Evolutionary conservation across 2,113 vertebrate genomes (phyloP), one percentile per base, ranked within the genome.

Genomic region (Clarias gariepinus): DNA sequence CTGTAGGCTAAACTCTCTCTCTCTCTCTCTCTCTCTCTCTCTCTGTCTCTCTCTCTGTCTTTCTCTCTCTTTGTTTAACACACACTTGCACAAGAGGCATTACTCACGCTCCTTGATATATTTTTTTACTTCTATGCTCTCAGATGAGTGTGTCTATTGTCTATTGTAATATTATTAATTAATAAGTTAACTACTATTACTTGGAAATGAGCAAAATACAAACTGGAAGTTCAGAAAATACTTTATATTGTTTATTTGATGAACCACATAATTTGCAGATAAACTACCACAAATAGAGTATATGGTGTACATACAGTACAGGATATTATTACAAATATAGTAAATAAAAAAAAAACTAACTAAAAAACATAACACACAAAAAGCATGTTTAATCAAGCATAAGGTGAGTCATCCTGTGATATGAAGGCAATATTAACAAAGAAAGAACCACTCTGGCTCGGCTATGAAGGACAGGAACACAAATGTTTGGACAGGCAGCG

Each of bases 331-430:
- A 68, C 66, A 33, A 15, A 76, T 77, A 28, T 15, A 16, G 52
- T 55, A 41, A 36, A 3, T 41, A 41, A 77, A 53, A 53, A 53
- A 78, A 41, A 52, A 55, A 30, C 15, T n/a, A n/a, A 23, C 3
- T n/a, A n/a, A 73, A 41, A 41, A n/a, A 55, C n/a, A 12, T 30
- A 16, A 19, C 76, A 28, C n/a, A 57, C 23, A 47, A 36, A 68
- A 33, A 69, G 30, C 28, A 33, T 5, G 18, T 30, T 68, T 68
- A 16, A 28, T 30, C 16, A 71, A 4, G 36, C 33, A 73, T 77
- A 47, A 11, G 21, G 81, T 76, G 33, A 83, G 85, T 66, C 78
- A 82, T n/a, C 61, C 78, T 57, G 53, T 66, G n/a, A 73, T 79
- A 74, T 66, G 57, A 85, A 82, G 47, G 64, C 41, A 76, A 60